Evolutionary conservation across 2,888 invertebrate species (phyloP).

Genomic region (Agriotes lineatus): DNA sequence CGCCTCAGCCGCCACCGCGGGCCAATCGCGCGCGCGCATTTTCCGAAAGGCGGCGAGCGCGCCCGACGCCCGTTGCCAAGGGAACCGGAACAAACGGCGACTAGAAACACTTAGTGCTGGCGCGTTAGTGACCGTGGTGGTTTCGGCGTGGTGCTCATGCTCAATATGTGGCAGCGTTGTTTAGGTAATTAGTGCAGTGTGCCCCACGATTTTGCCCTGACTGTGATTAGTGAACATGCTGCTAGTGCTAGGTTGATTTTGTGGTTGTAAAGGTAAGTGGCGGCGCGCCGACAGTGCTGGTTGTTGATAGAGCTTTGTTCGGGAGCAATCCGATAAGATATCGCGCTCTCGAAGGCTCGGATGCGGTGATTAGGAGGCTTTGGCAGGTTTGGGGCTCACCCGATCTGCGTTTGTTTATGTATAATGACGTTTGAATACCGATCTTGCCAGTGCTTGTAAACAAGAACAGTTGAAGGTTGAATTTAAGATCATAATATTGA

Average conservation of each 20-base stretch:
- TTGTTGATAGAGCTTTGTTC: not conserved
- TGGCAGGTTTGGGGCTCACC: no score
- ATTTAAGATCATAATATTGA: no score
- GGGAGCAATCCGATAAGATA: no score
- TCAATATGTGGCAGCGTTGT: constrained; percentile 47
- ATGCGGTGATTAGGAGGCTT: no score
- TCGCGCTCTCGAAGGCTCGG: no score
- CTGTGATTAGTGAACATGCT: constrained; percentile 51
- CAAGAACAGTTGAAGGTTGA: no score
- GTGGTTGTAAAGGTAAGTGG: constrained; percentile 17
- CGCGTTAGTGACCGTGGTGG: constrained; percentile 63
- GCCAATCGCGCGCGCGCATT: constrained; percentile 53
- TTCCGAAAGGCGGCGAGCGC: constrained; percentile 55
- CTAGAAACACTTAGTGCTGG: constrained; percentile 64
- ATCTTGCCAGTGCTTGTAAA: no score
- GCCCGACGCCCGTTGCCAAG: constrained; percentile 64
- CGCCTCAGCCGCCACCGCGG: constrained; percentile 44
- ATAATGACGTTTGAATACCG: no score
- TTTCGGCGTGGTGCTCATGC: constrained; percentile 55
- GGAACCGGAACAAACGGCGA: constrained; percentile 64
- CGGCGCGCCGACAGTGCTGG: not conserved
- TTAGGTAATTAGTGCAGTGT: constrained; percentile 44
- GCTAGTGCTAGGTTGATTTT: constrained; percentile 21
- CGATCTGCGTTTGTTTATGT: no score
- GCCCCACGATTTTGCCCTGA: constrained; percentile 37